phyloP scores from a whole-genome alignment of 2,888 invertebrate species.

The Lepas anatifera region DNA sequence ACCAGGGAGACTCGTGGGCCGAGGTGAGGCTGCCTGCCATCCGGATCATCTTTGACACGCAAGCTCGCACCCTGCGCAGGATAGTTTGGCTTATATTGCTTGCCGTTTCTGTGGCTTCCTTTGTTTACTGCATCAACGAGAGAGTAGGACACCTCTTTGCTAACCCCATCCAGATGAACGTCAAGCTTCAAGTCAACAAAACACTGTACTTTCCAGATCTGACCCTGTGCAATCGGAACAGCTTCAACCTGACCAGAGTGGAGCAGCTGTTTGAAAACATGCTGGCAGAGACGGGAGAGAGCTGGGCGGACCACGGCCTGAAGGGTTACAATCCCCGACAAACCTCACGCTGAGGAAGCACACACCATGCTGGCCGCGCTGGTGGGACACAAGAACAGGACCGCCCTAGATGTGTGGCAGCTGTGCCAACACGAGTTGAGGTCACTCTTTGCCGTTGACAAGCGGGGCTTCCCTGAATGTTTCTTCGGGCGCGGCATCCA shows the following conservation, averaged over 20 bases:
- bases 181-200: not conserved
- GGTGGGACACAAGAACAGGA: not conserved
- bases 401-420: not conserved
- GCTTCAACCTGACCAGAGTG: not conserved
- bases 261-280: not conserved
- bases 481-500: not conserved
- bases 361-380: not conserved
- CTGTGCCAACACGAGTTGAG: not conserved
- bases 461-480: not conserved
- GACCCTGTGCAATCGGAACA: not conserved
- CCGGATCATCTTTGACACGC: not conserved
- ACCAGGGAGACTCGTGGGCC: not conserved
- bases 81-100: not conserved
- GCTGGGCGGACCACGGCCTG: not conserved
- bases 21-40: not conserved
- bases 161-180: slow-evolving; percentile 7
- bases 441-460: not conserved
- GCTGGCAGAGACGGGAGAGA: not conserved
- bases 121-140: not conserved
- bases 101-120: not conserved
- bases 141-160: not conserved
- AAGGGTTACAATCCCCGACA: not conserved
- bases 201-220: not conserved
- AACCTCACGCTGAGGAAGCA: not conserved
- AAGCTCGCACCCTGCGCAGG: not conserved